Evolutionary conservation across 2,113 vertebrate species (phyloP).

Genomic region (Oreochromis aureus): DNA sequence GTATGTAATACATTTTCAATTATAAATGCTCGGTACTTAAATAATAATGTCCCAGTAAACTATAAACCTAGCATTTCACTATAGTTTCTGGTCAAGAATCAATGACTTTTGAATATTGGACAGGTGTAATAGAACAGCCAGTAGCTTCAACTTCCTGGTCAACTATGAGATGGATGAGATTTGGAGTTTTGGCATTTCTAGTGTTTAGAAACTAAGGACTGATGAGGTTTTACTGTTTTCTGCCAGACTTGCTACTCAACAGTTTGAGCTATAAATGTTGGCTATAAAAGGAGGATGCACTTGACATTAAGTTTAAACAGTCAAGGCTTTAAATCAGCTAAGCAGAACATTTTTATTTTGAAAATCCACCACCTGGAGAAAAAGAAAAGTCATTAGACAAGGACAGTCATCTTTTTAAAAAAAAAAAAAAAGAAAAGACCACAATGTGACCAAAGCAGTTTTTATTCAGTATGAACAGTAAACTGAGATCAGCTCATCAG

Average conservation of each 20-base stretch:
- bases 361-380: background rate
- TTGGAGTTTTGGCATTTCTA: background rate
- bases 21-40: background rate
- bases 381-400: background rate
- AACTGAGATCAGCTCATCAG: no score
- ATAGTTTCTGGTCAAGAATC: background rate
- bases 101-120: background rate
- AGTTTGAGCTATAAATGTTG: background rate
- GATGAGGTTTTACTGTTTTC: background rate
- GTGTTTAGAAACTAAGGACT: background rate
- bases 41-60: background rate
- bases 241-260: background rate
- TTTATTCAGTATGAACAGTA: no score
- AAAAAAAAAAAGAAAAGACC: accelerated
- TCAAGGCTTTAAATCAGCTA: background rate
- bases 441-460: no score
- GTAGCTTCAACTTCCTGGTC: background rate
- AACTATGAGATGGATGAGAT: background rate
- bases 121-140: background rate
- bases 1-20: background rate
- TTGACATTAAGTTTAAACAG: background rate
- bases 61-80: background rate
- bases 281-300: background rate
- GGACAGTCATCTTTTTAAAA: background rate
- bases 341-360: background rate